A percentile compares a stretch with the other conserved stretches of the same genome.
Evolutionary conservation across 2,113 vertebrate species (phyloP).

Genomic region (Arvicanthis niloticus): DNA sequence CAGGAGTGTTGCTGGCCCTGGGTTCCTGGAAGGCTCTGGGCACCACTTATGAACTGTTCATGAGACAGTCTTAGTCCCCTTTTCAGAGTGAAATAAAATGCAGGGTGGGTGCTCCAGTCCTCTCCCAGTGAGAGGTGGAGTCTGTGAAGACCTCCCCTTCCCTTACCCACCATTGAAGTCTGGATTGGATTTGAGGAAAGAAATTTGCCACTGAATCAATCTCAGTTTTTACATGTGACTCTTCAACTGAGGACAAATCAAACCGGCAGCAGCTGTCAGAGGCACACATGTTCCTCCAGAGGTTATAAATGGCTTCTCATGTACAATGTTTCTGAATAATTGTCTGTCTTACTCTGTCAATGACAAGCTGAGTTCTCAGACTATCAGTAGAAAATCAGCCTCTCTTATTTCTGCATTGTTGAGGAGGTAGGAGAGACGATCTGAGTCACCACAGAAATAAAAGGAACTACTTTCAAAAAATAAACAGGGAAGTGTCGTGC

Average conservation of each 20-base stretch:
- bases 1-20: neutral
- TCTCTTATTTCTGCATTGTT: neutral
- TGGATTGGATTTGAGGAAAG: conserved; percentile 26
- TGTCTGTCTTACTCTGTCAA: conserved; percentile 32
- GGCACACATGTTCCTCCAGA: neutral
- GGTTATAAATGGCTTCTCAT: conserved; percentile 34
- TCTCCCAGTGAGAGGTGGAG: neutral
- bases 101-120: neutral
- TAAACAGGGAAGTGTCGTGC: neutral
- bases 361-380: conserved; percentile 9
- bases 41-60: neutral
- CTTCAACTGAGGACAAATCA: neutral
- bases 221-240: conserved; percentile 27
- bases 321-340: conserved; percentile 39
- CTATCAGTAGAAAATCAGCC: neutral
- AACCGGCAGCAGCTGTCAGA: neutral
- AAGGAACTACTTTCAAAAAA: neutral
- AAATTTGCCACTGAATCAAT: neutral
- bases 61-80: neutral
- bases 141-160: neutral
- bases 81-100: neutral
- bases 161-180: neutral
- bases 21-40: neutral
- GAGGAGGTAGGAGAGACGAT: conserved; percentile 32
- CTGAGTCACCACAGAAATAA: conserved; percentile 38